A percentile compares a stretch with the other conserved stretches of the same genome.
These are phyloP conservation scores for Orientallactaga bullata DNA, from an alignment of 2,113 vertebrate species.

Conservation along the genomic window DNA sequence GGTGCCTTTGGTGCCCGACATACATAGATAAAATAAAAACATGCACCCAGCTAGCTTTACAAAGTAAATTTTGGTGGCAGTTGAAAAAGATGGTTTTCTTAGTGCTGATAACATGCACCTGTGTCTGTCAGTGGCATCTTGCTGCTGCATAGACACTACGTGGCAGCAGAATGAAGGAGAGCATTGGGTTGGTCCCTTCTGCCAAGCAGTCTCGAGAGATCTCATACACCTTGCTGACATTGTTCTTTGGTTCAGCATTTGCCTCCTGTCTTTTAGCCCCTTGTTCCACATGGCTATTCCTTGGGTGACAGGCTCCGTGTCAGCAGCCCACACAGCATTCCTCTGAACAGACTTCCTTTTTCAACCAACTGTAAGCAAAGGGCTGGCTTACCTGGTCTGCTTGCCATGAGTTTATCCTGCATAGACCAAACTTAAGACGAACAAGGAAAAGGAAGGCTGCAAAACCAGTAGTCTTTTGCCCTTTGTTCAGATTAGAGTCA, in stretches of 20 bases:
- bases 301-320: neutral
- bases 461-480: neutral
- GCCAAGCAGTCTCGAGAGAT: constrained; percentile 6
- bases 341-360: neutral
- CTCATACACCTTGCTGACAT: neutral
- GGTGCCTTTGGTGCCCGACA: constrained; percentile 29
- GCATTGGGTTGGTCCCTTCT: neutral
- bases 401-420: neutral
- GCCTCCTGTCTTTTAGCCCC: constrained; percentile 40
- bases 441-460: neutral
- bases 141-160: neutral
- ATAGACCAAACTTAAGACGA: constrained; percentile 44
- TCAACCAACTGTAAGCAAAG: neutral
- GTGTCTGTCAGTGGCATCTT: neutral
- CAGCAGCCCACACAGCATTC: neutral
- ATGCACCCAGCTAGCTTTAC: neutral
- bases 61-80: neutral
- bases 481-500: neutral
- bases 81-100: constrained; percentile 15
- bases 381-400: constrained; percentile 31
- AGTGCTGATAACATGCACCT: neutral
- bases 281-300: constrained; percentile 23
- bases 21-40: constrained; percentile 38
- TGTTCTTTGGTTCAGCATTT: neutral
- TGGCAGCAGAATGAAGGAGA: constrained; percentile 3